Evolutionary conservation across 2,888 invertebrate species (phyloP), one percentile per base, ranked within the genome.

Genomic region (Pomacea canaliculata): DNA sequence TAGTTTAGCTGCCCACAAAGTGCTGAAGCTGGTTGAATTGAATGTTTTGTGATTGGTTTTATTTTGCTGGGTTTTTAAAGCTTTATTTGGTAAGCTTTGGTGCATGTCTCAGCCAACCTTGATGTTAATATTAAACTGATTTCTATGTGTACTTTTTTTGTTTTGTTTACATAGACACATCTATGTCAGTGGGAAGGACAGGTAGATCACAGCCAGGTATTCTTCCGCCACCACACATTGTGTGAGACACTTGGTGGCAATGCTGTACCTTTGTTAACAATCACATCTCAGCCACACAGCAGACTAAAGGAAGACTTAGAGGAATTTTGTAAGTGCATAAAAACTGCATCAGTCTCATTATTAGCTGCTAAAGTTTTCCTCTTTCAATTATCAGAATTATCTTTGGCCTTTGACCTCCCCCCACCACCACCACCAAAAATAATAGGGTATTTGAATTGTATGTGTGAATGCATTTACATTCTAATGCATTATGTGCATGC

Each of bases 191-290:
- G 93, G 92, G 92, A 92, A 71, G 87, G 87, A 72, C 82, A 86
- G 87, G 80, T 92, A 90, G 83, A 91, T 91, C 86, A 84, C 60
- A 83, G 91, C 91, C 91, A 92, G 59, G 92, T 94, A 56, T 94
- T 93, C 88, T 93, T 94, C 80, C 92, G 94, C 5, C 92, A 93
- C 63, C 94, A 95, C 85, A 92, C 93, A 5, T 92, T 96, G 63
- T 95, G 95, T 89, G 92, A 93, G 82, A 94, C 94, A 18, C 91
- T 95, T 60, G 94, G 94, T 84, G 94, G 93, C 79, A 96, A 96
- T 89, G 93, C 94, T 85, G 93, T 95, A 68, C 95, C 95, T 56
- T 86, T 96, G 70, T 89, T 96, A 46, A 96, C 96, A 7, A 93
- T 96, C 75, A 95, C 96, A 4, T 90, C 91, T 46, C 83, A 85